A percentile compares a stretch with the other conserved stretches of the same genome.
Conservation (phyloP, 2,797 vertebrate species). For the Meda fulgida region DNA sequence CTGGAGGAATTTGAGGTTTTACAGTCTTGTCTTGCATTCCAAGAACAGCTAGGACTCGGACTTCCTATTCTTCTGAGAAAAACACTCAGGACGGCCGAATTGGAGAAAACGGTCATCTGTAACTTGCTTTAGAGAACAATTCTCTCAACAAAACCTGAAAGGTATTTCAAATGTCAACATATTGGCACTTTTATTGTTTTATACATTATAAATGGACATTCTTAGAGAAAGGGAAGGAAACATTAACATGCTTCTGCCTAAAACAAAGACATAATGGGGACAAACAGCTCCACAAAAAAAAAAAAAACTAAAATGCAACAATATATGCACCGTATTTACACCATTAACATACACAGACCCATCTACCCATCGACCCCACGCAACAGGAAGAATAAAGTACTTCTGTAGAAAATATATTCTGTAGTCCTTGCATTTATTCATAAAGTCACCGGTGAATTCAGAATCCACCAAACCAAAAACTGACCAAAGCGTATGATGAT, state of each 20-base stretch:
- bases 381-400: slow-evolving; percentile 60
- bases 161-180: slow-evolving; percentile 66
- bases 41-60: slow-evolving; percentile 24
- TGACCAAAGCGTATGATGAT: neutral
- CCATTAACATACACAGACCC: slow-evolving; percentile 58
- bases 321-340: slow-evolving; percentile 79
- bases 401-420: slow-evolving; percentile 63
- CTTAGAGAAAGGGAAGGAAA: slow-evolving; percentile 66
- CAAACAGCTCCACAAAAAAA: slow-evolving; percentile 69
- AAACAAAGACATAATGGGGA: slow-evolving; percentile 69
- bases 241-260: slow-evolving; percentile 74
- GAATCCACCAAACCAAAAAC: neutral
- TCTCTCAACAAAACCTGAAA: slow-evolving; percentile 12
- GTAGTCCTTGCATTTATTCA: slow-evolving; percentile 42
- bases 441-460: slow-evolving; percentile 18
- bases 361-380: slow-evolving; percentile 35
- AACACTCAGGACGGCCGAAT: neutral
- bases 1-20: slow-evolving; percentile 56
- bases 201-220: slow-evolving; percentile 76
- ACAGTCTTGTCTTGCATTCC: slow-evolving; percentile 42
- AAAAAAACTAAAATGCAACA: slow-evolving; percentile 69
- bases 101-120: neutral
- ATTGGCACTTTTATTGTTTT: slow-evolving; percentile 77
- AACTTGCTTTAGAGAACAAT: neutral
- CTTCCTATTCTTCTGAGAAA: slow-evolving; percentile 19